Conservation (phyloP, 2,888 invertebrate genomes). For the Volucella inflata region DNA sequence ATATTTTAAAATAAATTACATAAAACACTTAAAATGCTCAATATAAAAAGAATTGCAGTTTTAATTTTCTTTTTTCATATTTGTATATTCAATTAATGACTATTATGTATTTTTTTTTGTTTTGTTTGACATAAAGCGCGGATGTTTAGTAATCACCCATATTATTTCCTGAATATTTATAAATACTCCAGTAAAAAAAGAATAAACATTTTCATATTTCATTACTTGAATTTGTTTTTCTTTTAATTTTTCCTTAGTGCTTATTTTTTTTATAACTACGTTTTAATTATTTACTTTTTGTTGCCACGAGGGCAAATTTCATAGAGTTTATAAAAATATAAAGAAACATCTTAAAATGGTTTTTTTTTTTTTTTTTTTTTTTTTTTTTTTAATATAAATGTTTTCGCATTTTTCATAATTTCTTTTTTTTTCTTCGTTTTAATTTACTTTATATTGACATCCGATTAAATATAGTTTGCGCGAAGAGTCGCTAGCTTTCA, state of each 20-base stretch:
- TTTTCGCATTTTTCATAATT: conserved; percentile 18
- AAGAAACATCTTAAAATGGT: conserved; percentile 52
- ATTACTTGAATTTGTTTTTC: background rate
- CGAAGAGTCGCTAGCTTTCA: conserved; percentile 51
- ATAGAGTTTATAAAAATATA: conserved; percentile 61
- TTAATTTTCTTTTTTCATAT: conserved; percentile 32
- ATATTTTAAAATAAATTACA: conserved; percentile 48
- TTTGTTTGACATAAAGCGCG: conserved; percentile 52
- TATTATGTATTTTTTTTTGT: conserved; percentile 6
- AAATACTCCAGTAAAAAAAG: conserved; percentile 35
- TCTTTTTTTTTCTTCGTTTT: conserved; percentile 14
- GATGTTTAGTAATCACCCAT: conserved; percentile 31
- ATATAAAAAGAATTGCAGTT: conserved; percentile 62
- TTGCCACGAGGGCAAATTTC: conserved; percentile 29
- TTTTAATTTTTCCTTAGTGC: conserved; percentile 11
- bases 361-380: conserved; percentile 27
- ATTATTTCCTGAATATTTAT: conserved; percentile 51
- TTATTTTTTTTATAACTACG: conserved; percentile 1
- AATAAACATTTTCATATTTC: background rate
- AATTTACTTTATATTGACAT: conserved; percentile 42
- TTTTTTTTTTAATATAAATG: conserved; percentile 18
- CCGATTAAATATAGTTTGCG: conserved; percentile 38
- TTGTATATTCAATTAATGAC: conserved; percentile 1
- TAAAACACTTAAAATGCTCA: conserved; percentile 60
- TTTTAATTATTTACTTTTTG: conserved; percentile 26